Evolutionary conservation across 23 tunicate species (phyloP), one percentile per base, ranked within the genome.

Genomic region (Styela plicata): DNA sequence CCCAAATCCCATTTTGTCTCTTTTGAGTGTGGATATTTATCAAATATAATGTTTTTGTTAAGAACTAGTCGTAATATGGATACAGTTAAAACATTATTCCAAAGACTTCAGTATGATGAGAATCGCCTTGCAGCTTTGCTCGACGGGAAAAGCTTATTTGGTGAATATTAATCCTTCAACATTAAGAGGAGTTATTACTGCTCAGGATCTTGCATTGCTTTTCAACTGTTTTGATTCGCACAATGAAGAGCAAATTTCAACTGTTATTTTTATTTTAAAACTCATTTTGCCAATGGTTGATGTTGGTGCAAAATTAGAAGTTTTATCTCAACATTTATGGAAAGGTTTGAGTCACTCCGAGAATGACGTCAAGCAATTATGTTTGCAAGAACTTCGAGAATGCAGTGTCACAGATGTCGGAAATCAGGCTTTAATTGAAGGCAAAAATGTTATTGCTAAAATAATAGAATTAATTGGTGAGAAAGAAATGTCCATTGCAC

Each of bases 161-260:
- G 66, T 76, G 24, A 76, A 76, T n/a, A 24, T 76, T 27, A 52
- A 52, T 16, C 64, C 81, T 26, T 20, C 81, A 0, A 44, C 66
- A 37, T 53, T 76, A 26, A 44, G 21, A 20, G 2, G 37, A 24
- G 24, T 76, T 0, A 29, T 76, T 3, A 33, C 44, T 27, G 85
- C 70, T 64, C 35, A 44, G 13, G 80, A 86, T 63, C 2, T 80
- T n/a, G 63, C 29, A 27, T 1, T 20, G 31, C 52, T 88, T 63
- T 88, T 88, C 63, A 37, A 61, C 20, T 88, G 87, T 64, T 69
- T 88, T 19, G 63, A 83, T 63, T 83, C 84, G 25, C 63, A 64
- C 3, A 76, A 87, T 80, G 86, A 44, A 79, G 90, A 91, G 29
- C 87, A 86, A 63, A 86, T 91, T 77, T 87, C 89, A 44, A 70